phyloP scores from a whole-genome alignment of 2,113 vertebrate genomes.

The Anarrhichthys ocellatus region DNA sequence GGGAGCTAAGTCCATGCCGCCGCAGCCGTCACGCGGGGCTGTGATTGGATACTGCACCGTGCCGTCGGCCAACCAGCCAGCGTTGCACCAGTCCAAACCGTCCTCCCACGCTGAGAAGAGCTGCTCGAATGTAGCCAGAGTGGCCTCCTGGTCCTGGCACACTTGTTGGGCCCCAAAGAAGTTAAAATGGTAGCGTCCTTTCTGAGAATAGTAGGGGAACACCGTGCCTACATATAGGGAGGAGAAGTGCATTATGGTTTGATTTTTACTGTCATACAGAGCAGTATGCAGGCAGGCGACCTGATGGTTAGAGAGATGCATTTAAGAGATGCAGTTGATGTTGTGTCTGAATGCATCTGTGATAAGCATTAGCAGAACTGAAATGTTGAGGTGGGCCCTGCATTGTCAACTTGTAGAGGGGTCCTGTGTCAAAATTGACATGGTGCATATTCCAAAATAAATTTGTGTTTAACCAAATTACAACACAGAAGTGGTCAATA shows the following conservation, averaged over 20 bases:
- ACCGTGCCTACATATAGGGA: conserved; percentile 85
- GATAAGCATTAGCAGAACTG: background rate
- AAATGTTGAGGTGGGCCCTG: background rate
- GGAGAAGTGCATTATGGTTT: conserved; percentile 10
- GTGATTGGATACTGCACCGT: conserved; percentile 91
- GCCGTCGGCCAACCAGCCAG: conserved; percentile 93
- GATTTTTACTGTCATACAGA: background rate
- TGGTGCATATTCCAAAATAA: background rate
- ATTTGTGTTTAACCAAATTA: background rate
- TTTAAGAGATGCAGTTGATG: background rate
- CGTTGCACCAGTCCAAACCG: conserved; percentile 89
- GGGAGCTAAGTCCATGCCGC: conserved; percentile 80
- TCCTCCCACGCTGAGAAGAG: conserved; percentile 90
- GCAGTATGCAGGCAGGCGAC: background rate
- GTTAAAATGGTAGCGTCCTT: conserved; percentile 90
- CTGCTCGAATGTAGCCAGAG: conserved; percentile 90
- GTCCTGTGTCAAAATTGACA: background rate
- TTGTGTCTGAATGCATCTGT: background rate
- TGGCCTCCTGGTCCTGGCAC: conserved; percentile 88
- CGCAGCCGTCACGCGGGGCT: conserved; percentile 82
- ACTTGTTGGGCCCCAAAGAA: conserved; percentile 86
- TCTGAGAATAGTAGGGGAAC: conserved; percentile 90
- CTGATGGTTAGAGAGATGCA: background rate
- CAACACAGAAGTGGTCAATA: background rate
- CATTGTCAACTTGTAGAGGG: background rate